Evolutionary conservation across 2,888 invertebrate species (phyloP).

Genomic region (Caradrina kadenii): DNA sequence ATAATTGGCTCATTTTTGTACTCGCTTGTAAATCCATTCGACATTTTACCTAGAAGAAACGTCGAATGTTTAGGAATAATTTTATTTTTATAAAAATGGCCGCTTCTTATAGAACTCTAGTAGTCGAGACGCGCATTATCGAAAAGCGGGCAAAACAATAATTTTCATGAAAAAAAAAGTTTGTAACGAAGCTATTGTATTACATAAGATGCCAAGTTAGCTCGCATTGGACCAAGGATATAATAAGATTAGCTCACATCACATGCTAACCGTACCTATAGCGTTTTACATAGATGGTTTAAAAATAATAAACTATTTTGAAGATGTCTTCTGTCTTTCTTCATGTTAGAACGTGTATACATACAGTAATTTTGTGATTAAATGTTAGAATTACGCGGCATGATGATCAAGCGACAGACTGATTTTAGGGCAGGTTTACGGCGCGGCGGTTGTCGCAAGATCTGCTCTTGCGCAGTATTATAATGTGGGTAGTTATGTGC

Average conservation of each 20-base stretch:
- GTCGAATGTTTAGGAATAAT: constrained; percentile 49
- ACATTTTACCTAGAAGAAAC: constrained; percentile 36
- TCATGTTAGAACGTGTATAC: constrained; percentile 85
- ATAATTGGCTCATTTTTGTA: constrained; percentile 64
- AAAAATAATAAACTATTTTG: constrained; percentile 76
- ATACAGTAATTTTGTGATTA: constrained; percentile 86
- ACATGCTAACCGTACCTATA: constrained; percentile 82
- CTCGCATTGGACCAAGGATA: constrained; percentile 89
- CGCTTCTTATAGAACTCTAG: constrained; percentile 53
- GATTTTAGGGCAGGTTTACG: constrained; percentile 80
- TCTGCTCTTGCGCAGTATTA: constrained; percentile 82
- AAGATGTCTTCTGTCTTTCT: constrained; percentile 78
- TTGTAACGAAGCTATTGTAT: constrained; percentile 72
- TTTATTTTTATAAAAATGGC: constrained; percentile 65
- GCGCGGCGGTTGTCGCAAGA: constrained; percentile 55
- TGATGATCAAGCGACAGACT: constrained; percentile 82
- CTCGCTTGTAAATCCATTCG: constrained; percentile 39
- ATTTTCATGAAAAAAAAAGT: constrained; percentile 62
- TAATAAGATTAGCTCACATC: constrained; percentile 86
- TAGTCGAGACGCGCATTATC: constrained; percentile 76
- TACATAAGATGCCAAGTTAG: constrained; percentile 88
- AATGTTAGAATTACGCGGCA: constrained; percentile 80
- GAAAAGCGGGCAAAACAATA: constrained; percentile 68
- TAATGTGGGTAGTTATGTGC: constrained; percentile 76
- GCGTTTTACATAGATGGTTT: constrained; percentile 75